A percentile compares a stretch with the other conserved stretches of the same genome.
These are phyloP conservation scores for Helicolenus hilgendorfi DNA, from an alignment of 2,797 vertebrate species.

Conservation along the genomic window DNA sequence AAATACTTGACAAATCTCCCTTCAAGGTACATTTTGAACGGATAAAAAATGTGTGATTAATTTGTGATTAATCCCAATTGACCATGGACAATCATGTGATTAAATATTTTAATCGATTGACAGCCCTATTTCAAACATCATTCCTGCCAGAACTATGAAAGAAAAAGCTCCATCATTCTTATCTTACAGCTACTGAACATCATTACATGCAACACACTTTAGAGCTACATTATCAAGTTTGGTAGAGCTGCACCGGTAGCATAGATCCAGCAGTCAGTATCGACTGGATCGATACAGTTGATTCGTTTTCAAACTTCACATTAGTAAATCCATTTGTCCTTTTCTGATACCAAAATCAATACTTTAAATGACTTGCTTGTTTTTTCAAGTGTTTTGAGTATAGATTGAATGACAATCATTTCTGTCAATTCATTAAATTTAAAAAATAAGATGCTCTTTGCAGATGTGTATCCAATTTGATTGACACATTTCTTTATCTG, in stretches of 20 bases:
- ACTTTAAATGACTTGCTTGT: not conserved
- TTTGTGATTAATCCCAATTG: no score
- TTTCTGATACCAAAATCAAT: constrained; percentile 15
- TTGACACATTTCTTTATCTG: not conserved
- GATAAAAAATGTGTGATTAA: no score
- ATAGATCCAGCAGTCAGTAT: not conserved
- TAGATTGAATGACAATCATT: not conserved
- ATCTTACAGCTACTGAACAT: not conserved
- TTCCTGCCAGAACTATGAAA: not conserved
- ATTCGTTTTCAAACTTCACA: constrained; percentile 1
- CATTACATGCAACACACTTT: not conserved
- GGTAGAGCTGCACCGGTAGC: not conserved
- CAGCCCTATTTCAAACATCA: not conserved
- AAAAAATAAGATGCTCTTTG: not conserved
- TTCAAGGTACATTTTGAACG: no score
- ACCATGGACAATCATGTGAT: not conserved
- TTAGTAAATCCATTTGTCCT: not conserved
- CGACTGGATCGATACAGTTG: not conserved
- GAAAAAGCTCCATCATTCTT: not conserved
- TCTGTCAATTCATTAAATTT: not conserved
- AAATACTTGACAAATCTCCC: no score
- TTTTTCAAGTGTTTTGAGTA: not conserved
- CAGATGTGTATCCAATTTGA: not conserved
- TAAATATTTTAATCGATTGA: not conserved
- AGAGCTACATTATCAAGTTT: not conserved